These are phyloP conservation scores for Phymorhynchus buccinoides DNA, from an alignment of 1,140 invertebrate genomes.

Conservation along the genomic window DNA sequence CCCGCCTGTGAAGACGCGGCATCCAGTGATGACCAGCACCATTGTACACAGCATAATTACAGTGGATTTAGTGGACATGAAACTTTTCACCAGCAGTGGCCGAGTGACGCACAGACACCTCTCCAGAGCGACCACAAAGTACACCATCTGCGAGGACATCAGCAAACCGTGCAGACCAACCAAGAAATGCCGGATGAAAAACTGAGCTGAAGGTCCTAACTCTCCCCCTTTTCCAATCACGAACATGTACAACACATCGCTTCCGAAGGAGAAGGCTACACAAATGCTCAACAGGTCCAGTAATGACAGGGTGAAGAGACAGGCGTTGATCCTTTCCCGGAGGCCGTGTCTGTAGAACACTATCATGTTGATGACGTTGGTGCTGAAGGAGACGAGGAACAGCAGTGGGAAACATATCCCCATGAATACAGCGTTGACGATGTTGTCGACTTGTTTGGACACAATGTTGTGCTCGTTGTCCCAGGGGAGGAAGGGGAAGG, in stretches of 20 bases:
- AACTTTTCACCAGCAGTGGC: not conserved
- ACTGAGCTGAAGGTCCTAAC: not conserved
- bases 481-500: not conserved
- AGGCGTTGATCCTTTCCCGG: slow-evolving; percentile 22
- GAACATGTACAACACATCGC: not conserved
- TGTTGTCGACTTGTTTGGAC: not conserved
- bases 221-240: not conserved
- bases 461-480: not conserved
- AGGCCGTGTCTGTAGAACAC: slow-evolving; percentile 26
- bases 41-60: not conserved
- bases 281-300: slow-evolving; percentile 26
- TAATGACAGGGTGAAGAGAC: slow-evolving; percentile 11
- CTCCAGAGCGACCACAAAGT: not conserved
- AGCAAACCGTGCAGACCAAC: not conserved
- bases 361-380: slow-evolving; percentile 11
- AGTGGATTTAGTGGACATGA: not conserved
- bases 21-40: not conserved
- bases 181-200: not conserved
- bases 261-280: not conserved
- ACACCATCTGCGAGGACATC: not conserved
- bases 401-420: not conserved
- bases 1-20: not conserved
- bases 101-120: slow-evolving; percentile 5
- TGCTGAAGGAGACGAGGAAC: not conserved
- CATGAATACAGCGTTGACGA: not conserved